Evolutionary conservation across 2,113 vertebrate species (phyloP).

Genomic region (Pedionomus torquatus): DNA sequence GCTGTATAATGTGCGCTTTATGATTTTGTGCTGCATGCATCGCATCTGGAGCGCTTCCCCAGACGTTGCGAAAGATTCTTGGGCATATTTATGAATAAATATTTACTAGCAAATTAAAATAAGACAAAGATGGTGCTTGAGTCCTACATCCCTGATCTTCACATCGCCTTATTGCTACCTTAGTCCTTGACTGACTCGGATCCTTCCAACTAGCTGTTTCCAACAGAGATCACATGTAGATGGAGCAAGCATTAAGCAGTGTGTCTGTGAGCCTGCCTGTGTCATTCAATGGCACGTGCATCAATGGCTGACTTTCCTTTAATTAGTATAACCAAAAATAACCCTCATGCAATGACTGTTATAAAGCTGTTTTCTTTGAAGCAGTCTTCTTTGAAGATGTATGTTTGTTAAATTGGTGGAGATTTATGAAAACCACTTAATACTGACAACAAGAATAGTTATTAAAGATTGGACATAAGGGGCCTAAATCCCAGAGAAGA

Average conservation of each 20-base stretch:
- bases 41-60: background rate
- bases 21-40: background rate
- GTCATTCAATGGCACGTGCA: background rate
- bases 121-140: background rate
- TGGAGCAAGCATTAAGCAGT: background rate
- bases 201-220: background rate
- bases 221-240: background rate
- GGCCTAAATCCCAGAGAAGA: constrained; percentile 1
- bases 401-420: background rate
- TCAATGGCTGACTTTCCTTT: background rate
- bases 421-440: background rate
- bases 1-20: background rate
- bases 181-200: background rate
- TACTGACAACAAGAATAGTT: background rate
- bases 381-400: background rate
- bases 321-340: background rate
- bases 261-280: background rate
- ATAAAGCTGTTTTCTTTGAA: background rate
- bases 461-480: background rate
- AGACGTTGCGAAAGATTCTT: background rate
- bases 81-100: background rate
- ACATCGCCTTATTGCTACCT: background rate
- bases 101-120: background rate
- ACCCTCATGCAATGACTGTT: background rate
- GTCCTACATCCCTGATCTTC: background rate